Base-by-base conservation (phyloP, 2,888 invertebrate species). In the Glaucopsyche alexis region DNA sequence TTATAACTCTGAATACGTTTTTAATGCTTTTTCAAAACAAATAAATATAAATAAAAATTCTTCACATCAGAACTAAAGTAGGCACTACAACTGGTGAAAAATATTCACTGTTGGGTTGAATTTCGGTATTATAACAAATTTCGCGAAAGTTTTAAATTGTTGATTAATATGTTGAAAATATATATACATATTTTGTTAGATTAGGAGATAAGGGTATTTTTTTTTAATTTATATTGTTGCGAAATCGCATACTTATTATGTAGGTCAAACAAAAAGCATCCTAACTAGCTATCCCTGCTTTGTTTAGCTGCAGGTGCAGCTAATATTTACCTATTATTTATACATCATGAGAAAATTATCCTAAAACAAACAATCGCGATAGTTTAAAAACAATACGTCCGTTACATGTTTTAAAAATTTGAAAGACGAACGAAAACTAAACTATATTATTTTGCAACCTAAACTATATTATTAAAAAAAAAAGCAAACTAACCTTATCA, bases 401-500 rank as follows among this genome's bases (percentile, higher is more conserved):
- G 29, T 29, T 60, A 55, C 19, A 16, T 9, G 16, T 19, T 19
- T 6, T 29, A 60, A 16, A 9, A 9, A 55, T 19, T 47, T 4
- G 13, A 5, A 60, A 60, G 13, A 19, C 19, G 5, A 38, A 38
- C 29, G 29, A 13, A 29, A 42, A 1, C 29, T 13, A 29, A 60
- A 29, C 6, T n/a, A n/a, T n/a, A 29, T 29, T 4, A 1, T 29
- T 1, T 42, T 7, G 42, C 4, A 38, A 60, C 6, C 29, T 13
- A 29, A 60, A 29, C 6, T n/a, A n/a, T n/a, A 29, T 29, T 4
- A 1, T 29, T 29, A 60, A 60, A 19, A 5, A 0, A 29, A 55
- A 55, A 55, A 8, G 11, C 11, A 5, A 60, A 60, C 60, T 14
- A 29, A 60, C 60, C 55, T 67, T 50, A n/a, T 71, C 70, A 69